Percentiles rank a stretch among this genome's conserved stretches.
Evolutionary conservation across 2,888 invertebrate species (phyloP).

Genomic region (Drosophila sordidula): DNA sequence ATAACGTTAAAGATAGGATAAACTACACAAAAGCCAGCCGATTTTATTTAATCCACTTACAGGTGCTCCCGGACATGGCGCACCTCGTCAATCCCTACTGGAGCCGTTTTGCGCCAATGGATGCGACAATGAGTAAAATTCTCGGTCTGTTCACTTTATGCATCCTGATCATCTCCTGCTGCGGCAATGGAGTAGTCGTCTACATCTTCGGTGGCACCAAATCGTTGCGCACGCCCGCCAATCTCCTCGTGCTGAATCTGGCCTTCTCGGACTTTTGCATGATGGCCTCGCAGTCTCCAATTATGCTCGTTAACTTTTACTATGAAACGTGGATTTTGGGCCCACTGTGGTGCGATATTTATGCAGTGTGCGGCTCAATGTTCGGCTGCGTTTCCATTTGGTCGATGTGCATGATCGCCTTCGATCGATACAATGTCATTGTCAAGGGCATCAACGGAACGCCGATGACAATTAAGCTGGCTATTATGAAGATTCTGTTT

Average conservation of each 20-base stretch:
- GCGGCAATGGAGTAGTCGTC: conserved; percentile 84
- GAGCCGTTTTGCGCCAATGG: conserved; percentile 95
- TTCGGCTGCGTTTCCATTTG: conserved; percentile 96
- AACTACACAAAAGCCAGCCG: too few species aligned
- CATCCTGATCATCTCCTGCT: conserved; percentile 87
- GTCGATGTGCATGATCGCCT: conserved; percentile 96
- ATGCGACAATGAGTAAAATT: conserved; percentile 93
- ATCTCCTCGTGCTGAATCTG: conserved; percentile 95
- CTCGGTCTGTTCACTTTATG: conserved; percentile 92
- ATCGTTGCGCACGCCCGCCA: conserved; percentile 93
- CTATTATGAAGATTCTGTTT: conserved; percentile 90
- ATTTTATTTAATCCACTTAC: not conserved
- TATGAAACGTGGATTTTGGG: conserved; percentile 85
- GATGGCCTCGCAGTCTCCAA: conserved; percentile 88
- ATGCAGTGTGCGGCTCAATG: conserved; percentile 94
- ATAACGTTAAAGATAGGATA: too few species aligned
- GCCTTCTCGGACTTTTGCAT: conserved; percentile 94
- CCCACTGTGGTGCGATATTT: conserved; percentile 93
- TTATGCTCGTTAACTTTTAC: conserved; percentile 85
- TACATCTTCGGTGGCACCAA: conserved; percentile 85
- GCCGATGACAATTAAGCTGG: conserved; percentile 92
- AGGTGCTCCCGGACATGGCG: conserved; percentile 88
- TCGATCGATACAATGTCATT: conserved; percentile 97
- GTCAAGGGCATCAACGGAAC: conserved; percentile 95
- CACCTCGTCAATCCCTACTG: conserved; percentile 90